Evolutionary conservation across 1,140 invertebrate species (phyloP).

Genomic region (Sminthurides bifidus): DNA sequence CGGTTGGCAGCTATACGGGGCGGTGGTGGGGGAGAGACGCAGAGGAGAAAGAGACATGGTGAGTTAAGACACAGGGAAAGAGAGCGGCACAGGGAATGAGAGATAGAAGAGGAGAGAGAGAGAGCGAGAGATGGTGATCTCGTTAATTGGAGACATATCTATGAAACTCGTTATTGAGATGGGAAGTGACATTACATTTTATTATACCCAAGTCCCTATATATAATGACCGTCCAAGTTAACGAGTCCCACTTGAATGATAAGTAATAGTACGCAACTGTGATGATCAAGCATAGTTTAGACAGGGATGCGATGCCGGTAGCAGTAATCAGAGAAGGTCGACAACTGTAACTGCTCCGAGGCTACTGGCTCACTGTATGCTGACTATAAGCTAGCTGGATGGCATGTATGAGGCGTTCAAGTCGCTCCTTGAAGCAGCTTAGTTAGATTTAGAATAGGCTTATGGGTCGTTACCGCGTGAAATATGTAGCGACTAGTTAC

Average conservation of each 20-base stretch:
- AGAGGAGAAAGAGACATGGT: neutral
- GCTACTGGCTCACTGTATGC: conserved; percentile 1
- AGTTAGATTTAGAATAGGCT: too few species aligned
- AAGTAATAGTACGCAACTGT: conserved; percentile 26
- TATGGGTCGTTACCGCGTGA: too few species aligned
- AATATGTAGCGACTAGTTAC: too few species aligned
- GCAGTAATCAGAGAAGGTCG: too few species aligned
- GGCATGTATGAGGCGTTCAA: too few species aligned
- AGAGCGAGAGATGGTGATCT: conserved; percentile 21
- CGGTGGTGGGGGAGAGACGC: neutral
- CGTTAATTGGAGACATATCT: conserved; percentile 31
- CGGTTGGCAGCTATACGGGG: too few species aligned
- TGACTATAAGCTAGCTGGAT: too few species aligned
- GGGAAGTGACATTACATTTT: conserved; percentile 30
- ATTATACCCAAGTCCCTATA: conserved; percentile 23
- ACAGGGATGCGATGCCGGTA: too few species aligned
- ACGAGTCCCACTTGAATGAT: conserved; percentile 30
- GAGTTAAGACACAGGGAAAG: neutral
- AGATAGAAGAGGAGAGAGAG: conserved; percentile 1
- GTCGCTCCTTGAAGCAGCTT: too few species aligned
- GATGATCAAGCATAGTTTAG: conserved; percentile 8
- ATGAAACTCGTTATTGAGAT: conserved; percentile 31
- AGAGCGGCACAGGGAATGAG: conserved; percentile 8
- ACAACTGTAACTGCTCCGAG: neutral
- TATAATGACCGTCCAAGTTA: conserved; percentile 25